Base-by-base conservation (phyloP, 2,888 invertebrate genomes). In the Habrosyne pyritoides region DNA sequence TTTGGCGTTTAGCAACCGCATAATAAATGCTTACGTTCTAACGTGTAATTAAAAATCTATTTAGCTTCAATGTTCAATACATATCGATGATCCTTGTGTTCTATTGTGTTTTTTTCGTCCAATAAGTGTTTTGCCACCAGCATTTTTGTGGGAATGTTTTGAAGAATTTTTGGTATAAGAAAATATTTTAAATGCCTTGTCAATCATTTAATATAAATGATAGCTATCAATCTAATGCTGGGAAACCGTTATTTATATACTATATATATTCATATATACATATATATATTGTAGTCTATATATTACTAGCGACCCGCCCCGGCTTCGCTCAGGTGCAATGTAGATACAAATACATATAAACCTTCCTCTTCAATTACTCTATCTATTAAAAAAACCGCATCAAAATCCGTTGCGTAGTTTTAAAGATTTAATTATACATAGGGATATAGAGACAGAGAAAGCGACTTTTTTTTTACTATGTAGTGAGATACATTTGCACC, bases 1-100 rank as follows among this genome's bases (percentile, higher is more conserved):
- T 88, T 86, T 87, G 84, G 82, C 84, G 66, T 83, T 86, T 80
- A 69, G 88, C 89, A 84, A 91, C 90, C 87, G 61, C 84, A 83
- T 89, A 90, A 91, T 89, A 78, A 75, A 62, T 70, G 79, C 83
- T 75, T 84, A 57, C 55, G 56, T 59, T 60, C 66, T 59, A 81
- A 75, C 74, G 73, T 71, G 76, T 81, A 89, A 91, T 91, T 91
- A 91, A 86, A 90, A 87, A 61, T 46, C 67, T 84, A 89, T 91
- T 89, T 85, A 75, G 79, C 61, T 62, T 65, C 64, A 77, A 83
- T 78, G 75, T 69, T 78, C 79, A 82, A 87, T 87, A 83, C 71
- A 74, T 77, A 89, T 89, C 84, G 84, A 87, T 84, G 79, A 74
- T 60, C 28, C 48, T 57, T 61, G 55, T 60, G 54, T 48, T 60